These are phyloP conservation scores for Melanostoma mellinum DNA, from an alignment of 2,888 invertebrate genomes.

Conservation along the genomic window DNA sequence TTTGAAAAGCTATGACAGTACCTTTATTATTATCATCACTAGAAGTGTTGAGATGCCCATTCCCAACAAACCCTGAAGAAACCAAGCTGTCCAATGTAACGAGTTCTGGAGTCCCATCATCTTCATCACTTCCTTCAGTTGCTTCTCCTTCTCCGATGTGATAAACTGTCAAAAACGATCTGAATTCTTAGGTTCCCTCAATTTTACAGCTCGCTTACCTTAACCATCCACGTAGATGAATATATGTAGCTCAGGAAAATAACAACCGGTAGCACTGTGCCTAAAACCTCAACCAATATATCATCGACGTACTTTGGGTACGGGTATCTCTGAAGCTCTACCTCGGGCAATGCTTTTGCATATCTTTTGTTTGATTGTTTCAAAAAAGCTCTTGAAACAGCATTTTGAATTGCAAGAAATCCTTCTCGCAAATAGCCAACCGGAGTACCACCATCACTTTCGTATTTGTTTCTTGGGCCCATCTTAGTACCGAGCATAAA, in stretches of 20 bases:
- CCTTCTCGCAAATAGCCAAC: conserved; percentile 83
- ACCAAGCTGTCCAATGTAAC: conserved; percentile 93
- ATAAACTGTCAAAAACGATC: conserved; percentile 75
- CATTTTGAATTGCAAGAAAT: conserved; percentile 85
- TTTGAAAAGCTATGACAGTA: conserved; percentile 75
- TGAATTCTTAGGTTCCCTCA: conserved; percentile 68
- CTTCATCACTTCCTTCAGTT: conserved; percentile 88
- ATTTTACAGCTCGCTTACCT: conserved; percentile 77
- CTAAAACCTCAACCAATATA: conserved; percentile 85
- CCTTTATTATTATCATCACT: conserved; percentile 84
- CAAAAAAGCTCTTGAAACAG: conserved; percentile 82
- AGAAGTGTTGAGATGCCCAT: conserved; percentile 84
- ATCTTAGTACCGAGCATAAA: conserved; percentile 38
- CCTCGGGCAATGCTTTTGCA: conserved; percentile 48
- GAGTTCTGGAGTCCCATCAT: conserved; percentile 92
- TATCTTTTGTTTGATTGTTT: conserved; percentile 3
- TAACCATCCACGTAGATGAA: conserved; percentile 88
- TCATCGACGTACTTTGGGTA: conserved; percentile 84
- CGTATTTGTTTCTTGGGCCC: conserved; percentile 50
- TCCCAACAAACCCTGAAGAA: conserved; percentile 87
- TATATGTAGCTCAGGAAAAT: conserved; percentile 90
- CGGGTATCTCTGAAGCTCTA: conserved; percentile 75
- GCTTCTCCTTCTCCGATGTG: conserved; percentile 74
- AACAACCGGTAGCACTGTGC: conserved; percentile 87
- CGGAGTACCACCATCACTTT: conserved; percentile 83